Percentiles rank a stretch among this genome's conserved stretches.
phyloP scores from a whole-genome alignment of 2,888 invertebrate species.

The Morpho achilles region DNA sequence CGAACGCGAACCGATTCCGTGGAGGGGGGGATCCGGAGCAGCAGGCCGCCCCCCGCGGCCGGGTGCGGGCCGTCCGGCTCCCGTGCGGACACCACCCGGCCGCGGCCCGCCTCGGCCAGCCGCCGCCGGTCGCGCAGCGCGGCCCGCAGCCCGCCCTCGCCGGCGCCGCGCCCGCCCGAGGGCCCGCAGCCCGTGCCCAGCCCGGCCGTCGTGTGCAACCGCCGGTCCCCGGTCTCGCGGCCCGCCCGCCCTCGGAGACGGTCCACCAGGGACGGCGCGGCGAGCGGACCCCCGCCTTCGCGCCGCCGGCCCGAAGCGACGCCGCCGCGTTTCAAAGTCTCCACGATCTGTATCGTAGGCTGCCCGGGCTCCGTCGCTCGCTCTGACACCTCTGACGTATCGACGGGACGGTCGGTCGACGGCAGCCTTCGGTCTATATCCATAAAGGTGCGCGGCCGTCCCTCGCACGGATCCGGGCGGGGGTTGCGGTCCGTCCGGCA shows the following conservation, averaged over 20 bases:
- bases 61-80: neutral
- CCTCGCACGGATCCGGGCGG: neutral
- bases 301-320: neutral
- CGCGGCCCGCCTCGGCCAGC: conserved; percentile 34
- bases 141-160: conserved; percentile 31
- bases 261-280: neutral
- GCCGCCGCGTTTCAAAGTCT: neutral
- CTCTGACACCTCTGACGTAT: neutral
- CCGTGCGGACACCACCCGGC: conserved; percentile 1
- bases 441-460: neutral
- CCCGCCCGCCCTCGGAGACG: neutral
- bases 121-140: conserved; percentile 28
- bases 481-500: neutral
- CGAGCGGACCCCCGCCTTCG: neutral
- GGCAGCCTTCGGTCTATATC: neutral
- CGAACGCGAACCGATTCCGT: conserved; percentile 27
- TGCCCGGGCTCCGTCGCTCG: neutral
- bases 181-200: neutral
- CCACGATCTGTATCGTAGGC: too few species aligned
- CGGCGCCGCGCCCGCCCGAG: conserved; percentile 14
- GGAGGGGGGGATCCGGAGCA: conserved; percentile 35
- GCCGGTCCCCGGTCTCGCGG: neutral
- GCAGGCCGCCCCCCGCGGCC: conserved; percentile 24
- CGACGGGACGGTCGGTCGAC: neutral
- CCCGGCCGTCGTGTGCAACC: neutral